phyloP scores from a whole-genome alignment of 2,113 vertebrate species.

The Hystrix cristata region DNA sequence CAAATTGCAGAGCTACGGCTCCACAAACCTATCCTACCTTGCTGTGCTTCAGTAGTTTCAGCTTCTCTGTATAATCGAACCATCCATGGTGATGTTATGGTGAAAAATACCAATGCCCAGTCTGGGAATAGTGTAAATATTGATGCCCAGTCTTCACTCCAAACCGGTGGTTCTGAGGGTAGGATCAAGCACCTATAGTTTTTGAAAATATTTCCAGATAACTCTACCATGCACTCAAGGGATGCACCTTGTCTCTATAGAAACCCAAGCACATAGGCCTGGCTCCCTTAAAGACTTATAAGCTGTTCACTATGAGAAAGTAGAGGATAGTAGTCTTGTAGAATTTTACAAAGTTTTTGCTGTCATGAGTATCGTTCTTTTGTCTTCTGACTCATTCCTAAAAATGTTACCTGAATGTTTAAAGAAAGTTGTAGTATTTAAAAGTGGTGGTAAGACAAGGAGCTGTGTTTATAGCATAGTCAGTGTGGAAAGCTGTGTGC shows the following conservation, averaged over 20 bases:
- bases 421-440: neutral
- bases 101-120: no score
- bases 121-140: no score
- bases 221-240: neutral
- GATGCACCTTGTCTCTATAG: neutral
- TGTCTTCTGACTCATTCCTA: neutral
- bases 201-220: neutral
- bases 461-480: neutral
- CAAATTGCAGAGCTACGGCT: neutral
- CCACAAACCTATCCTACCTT: neutral
- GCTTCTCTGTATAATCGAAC: neutral
- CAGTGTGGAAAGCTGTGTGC: fast-evolving
- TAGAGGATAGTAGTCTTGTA: neutral
- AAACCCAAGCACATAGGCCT: neutral
- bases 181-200: neutral
- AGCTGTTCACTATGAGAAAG: neutral
- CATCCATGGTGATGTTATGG: neutral
- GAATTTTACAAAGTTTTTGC: neutral
- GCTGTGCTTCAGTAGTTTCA: neutral
- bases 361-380: neutral
- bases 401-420: neutral
- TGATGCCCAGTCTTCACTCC: neutral
- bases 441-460: neutral
- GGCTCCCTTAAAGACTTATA: neutral
- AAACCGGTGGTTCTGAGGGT: neutral